Conservation (phyloP, 2,888 invertebrate genomes). For the Trichacis sp. region DNA sequence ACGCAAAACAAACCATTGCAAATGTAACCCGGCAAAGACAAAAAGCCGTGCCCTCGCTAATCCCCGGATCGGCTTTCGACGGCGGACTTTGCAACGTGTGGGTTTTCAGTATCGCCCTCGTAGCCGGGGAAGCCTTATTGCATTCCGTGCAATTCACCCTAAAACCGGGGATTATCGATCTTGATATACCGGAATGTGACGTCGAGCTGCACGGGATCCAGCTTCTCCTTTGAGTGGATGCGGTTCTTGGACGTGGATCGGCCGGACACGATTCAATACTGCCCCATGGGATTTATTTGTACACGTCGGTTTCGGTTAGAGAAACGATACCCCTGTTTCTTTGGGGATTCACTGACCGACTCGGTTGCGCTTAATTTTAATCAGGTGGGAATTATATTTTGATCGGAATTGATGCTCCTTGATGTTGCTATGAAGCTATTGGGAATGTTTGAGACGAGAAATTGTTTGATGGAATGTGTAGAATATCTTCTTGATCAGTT, state of each 20-base stretch:
- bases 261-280: not conserved
- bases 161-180: conserved; percentile 42
- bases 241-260: conserved; percentile 5
- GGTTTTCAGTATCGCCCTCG: conserved; percentile 45
- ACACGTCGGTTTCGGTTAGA: not conserved
- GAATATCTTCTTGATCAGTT: too few species aligned
- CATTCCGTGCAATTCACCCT: conserved; percentile 43
- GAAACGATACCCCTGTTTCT: too few species aligned
- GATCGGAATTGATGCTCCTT: too few species aligned
- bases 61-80: conserved; percentile 46
- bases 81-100: conserved; percentile 33
- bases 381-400: too few species aligned
- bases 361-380: too few species aligned
- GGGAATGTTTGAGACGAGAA: too few species aligned
- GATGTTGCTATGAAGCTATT: too few species aligned
- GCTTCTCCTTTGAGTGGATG: conserved; percentile 11
- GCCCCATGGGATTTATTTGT: conserved; percentile 2
- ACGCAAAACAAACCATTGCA: conserved; percentile 40
- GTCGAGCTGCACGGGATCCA: conserved; percentile 6
- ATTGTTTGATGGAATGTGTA: too few species aligned
- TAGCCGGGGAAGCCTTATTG: conserved; percentile 44
- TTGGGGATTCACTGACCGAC: too few species aligned
- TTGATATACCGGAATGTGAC: conserved; percentile 32
- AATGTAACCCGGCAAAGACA: conserved; percentile 26
- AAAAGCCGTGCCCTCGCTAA: conserved; percentile 35